A percentile compares a stretch with the other conserved stretches of the same genome.
These are phyloP conservation scores for Eidolon helvum DNA, from an alignment of 2,113 vertebrate genomes.

Conservation along the genomic window DNA sequence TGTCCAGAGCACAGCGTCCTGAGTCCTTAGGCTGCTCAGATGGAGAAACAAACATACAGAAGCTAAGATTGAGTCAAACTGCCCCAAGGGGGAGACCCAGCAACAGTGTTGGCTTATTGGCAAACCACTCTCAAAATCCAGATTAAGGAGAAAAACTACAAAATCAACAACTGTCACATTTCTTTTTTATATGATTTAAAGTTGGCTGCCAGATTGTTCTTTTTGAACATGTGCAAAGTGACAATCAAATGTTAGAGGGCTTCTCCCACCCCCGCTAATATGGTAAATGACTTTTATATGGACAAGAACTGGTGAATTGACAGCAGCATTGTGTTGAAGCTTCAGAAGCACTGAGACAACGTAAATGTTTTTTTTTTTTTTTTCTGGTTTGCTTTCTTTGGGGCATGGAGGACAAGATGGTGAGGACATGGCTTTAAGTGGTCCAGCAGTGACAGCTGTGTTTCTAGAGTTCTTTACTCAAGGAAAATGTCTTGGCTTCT, in stretches of 20 bases:
- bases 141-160: conserved; percentile 56
- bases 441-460: not conserved
- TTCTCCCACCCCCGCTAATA: not conserved
- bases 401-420: not conserved
- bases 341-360: not conserved
- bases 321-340: not conserved
- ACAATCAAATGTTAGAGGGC: conserved; percentile 40
- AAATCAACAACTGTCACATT: conserved; percentile 68
- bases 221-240: conserved; percentile 49
- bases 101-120: conserved; percentile 36
- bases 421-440: not conserved
- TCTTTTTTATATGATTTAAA: conserved; percentile 61
- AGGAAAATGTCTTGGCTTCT: not conserved
- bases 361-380: not conserved
- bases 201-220: conserved; percentile 54
- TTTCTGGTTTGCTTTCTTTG: conserved; percentile 7
- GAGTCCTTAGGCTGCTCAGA: not conserved
- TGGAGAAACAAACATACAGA: conserved; percentile 41
- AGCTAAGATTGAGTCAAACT: conserved; percentile 31
- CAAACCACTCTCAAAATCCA: conserved; percentile 55
- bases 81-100: conserved; percentile 27
- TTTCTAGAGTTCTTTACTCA: conserved; percentile 39
- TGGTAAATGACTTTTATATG: not conserved
- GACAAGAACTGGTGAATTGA: not conserved
- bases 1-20: not conserved